A percentile compares a stretch with the other conserved stretches of the same genome.
phyloP scores from a whole-genome alignment of 2,888 invertebrate species.

The Xanthorhoe designata region DNA sequence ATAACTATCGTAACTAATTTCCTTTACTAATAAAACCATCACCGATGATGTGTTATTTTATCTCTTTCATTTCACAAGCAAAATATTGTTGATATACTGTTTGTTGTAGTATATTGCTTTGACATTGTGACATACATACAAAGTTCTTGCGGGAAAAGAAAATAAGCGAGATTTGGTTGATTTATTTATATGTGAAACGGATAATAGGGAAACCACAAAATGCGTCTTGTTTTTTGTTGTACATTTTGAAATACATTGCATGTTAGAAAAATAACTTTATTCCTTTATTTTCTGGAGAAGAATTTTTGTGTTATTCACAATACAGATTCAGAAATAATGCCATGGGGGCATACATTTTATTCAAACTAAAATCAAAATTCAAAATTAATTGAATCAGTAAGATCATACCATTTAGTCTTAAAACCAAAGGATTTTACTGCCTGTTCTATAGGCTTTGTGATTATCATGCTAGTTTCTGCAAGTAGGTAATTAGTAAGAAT shows the following conservation, averaged over 20 bases:
- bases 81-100: conserved; percentile 1
- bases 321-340: too few relatives aligned
- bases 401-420: too few relatives aligned
- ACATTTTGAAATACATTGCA: neutral
- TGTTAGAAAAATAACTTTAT: neutral
- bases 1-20: too few relatives aligned
- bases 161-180: conserved; percentile 19
- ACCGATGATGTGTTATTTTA: neutral
- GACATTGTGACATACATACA: conserved; percentile 4
- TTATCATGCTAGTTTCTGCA: too few relatives aligned
- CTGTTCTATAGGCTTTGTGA: too few relatives aligned
- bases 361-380: too few relatives aligned
- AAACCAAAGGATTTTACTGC: too few relatives aligned
- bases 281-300: neutral
- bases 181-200: conserved; percentile 34
- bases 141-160: conserved; percentile 5
- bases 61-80: neutral
- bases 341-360: too few relatives aligned
- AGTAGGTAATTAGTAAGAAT: too few relatives aligned
- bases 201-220: conserved; percentile 22
- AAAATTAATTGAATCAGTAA: too few relatives aligned
- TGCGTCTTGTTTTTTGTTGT: conserved; percentile 14
- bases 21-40: neutral
- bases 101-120: neutral
- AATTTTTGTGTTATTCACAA: too few relatives aligned